Percentiles rank a stretch among this genome's conserved stretches.
Evolutionary conservation across 2,888 invertebrate genomes (phyloP).

Genomic region (Synergus japonicus): DNA sequence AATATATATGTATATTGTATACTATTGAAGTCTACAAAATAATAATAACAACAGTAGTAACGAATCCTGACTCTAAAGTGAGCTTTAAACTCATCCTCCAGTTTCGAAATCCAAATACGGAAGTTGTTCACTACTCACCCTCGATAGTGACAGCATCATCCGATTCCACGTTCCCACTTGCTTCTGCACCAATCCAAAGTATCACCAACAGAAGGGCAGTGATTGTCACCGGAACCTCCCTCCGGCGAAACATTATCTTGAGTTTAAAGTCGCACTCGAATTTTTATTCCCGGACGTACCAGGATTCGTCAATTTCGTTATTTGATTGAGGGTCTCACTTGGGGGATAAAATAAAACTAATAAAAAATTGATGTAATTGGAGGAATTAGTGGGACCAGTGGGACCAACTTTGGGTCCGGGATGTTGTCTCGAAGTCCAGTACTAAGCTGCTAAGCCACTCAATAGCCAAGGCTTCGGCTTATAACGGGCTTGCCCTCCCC

Average conservation of each 20-base stretch:
- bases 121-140: conserved; percentile 60
- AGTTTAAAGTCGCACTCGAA: background rate
- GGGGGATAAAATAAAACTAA: conserved; percentile 3
- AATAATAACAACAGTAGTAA: background rate
- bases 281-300: conserved; percentile 5
- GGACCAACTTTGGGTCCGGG: conserved; percentile 6
- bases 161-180: conserved; percentile 7
- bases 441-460: conserved; percentile 80
- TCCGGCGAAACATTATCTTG: conserved; percentile 6
- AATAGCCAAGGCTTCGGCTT: conserved; percentile 79
- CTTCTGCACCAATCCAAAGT: conserved; percentile 24
- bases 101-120: background rate
- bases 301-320: background rate
- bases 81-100: background rate
- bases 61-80: background rate
- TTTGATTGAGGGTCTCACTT: conserved; percentile 1
- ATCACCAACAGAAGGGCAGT: conserved; percentile 47
- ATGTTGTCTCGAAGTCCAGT: conserved; percentile 65
- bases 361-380: conserved; percentile 39
- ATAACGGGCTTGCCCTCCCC: conserved; percentile 80
- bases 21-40: background rate
- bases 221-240: conserved; percentile 45
- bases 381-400: conserved; percentile 38
- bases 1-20: background rate
- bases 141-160: conserved; percentile 62